A percentile compares a stretch with the other conserved stretches of the same genome.
phyloP scores from a whole-genome alignment of 2,113 vertebrate genomes.

The Sakesphorus luctuosus region DNA sequence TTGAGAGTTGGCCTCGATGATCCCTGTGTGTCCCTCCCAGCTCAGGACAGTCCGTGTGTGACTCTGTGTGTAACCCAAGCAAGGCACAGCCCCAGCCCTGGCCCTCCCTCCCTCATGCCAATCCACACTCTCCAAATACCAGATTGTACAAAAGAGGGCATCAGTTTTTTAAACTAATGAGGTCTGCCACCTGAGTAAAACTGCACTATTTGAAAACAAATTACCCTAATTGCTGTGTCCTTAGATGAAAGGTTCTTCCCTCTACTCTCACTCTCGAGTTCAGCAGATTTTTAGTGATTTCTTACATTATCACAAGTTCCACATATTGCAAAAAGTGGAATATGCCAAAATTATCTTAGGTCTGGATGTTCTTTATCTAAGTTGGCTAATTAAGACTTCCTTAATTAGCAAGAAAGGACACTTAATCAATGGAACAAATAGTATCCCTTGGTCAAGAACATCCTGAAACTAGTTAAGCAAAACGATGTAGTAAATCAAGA shows the following conservation, averaged over 20 bases:
- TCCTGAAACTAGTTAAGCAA: background rate
- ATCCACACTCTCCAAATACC: background rate
- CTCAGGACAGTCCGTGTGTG: too few species aligned
- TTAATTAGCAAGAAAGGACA: background rate
- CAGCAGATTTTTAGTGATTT: background rate
- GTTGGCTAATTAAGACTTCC: background rate
- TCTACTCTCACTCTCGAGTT: background rate
- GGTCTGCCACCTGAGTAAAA: background rate
- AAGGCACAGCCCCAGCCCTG: rapidly evolving
- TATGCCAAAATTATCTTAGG: background rate
- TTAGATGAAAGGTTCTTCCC: background rate
- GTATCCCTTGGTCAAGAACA: background rate
- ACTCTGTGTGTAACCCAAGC: background rate
- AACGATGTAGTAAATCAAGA: background rate
- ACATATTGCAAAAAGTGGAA: background rate
- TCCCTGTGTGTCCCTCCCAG: too few species aligned
- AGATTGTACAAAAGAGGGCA: background rate
- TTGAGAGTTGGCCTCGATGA: too few species aligned
- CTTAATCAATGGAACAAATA: background rate
- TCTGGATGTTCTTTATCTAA: background rate
- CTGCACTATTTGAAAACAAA: background rate
- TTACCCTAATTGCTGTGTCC: background rate
- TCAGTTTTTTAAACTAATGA: background rate
- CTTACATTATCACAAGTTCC: background rate
- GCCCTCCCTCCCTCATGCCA: background rate